These are phyloP conservation scores for Brenthis daphne DNA, from an alignment of 2,888 invertebrate species.

Conservation along the genomic window DNA sequence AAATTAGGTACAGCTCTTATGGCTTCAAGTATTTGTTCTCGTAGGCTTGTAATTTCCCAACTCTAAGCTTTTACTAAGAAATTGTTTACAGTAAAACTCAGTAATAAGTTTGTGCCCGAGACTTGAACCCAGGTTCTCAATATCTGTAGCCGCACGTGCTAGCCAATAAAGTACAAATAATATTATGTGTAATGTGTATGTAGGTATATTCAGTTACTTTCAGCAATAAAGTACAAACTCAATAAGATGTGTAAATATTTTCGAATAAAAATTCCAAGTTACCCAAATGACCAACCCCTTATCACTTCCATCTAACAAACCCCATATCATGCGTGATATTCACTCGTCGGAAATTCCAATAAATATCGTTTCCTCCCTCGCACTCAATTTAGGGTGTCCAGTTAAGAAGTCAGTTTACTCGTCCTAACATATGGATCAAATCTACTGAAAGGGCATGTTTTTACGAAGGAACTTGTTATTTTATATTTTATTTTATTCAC, in stretches of 20 bases:
- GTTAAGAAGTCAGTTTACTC: slow-evolving; percentile 75
- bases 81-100: too few relatives aligned
- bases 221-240: not conserved
- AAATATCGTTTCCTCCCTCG: slow-evolving; percentile 70
- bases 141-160: too few relatives aligned
- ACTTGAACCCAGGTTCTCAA: too few relatives aligned
- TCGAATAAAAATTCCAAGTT: slow-evolving; percentile 11
- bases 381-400: slow-evolving; percentile 77
- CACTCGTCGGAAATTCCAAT: slow-evolving; percentile 75
- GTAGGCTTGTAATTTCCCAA: too few relatives aligned
- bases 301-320: slow-evolving; percentile 26
- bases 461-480: not conserved
- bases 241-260: slow-evolving; percentile 1
- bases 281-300: slow-evolving; percentile 18
- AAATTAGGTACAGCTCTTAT: too few relatives aligned
- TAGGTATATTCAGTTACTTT: not conserved
- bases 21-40: too few relatives aligned
- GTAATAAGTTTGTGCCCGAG: too few relatives aligned
- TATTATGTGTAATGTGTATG: too few relatives aligned
- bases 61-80: too few relatives aligned
- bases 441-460: slow-evolving; percentile 56
- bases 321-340: slow-evolving; percentile 40
- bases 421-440: slow-evolving; percentile 75
- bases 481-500: slow-evolving; percentile 6
- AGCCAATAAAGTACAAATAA: too few relatives aligned